phyloP scores from a whole-genome alignment of 2,797 vertebrate species.

The Acanthopagrus latus region DNA sequence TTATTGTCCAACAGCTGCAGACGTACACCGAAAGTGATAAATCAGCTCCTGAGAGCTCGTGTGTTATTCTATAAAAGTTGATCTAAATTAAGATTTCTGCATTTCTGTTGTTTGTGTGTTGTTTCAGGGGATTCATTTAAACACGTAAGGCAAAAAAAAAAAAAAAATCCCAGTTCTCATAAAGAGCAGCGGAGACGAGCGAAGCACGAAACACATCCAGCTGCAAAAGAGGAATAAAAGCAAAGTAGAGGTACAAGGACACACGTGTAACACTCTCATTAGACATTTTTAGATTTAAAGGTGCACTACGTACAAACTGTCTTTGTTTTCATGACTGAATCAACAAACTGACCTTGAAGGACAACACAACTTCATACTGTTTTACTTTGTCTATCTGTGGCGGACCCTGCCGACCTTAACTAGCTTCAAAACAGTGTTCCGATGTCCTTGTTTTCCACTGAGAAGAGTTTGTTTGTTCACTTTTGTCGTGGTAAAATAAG shows the following conservation, averaged over 20 bases:
- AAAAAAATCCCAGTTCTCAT: background rate
- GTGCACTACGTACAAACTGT: too few relatives aligned
- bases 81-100: background rate
- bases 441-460: too few relatives aligned
- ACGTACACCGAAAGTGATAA: background rate
- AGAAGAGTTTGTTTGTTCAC: too few relatives aligned
- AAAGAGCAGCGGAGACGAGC: background rate
- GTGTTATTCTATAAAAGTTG: background rate
- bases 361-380: too few relatives aligned
- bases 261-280: background rate
- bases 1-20: conserved; percentile 6
- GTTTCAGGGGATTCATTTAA: background rate
- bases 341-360: too few relatives aligned
- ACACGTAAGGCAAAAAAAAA: too few relatives aligned
- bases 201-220: background rate
- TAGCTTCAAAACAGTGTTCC: too few relatives aligned
- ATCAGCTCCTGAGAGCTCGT: background rate
- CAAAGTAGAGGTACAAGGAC: background rate
- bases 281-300: background rate
- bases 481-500: too few relatives aligned
- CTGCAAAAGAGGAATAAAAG: background rate
- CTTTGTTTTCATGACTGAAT: background rate
- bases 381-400: too few relatives aligned
- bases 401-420: too few relatives aligned
- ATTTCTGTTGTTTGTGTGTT: background rate